Conservation (phyloP, 2,797 vertebrate species). For the Pipistrellus pygmaeus region DNA sequence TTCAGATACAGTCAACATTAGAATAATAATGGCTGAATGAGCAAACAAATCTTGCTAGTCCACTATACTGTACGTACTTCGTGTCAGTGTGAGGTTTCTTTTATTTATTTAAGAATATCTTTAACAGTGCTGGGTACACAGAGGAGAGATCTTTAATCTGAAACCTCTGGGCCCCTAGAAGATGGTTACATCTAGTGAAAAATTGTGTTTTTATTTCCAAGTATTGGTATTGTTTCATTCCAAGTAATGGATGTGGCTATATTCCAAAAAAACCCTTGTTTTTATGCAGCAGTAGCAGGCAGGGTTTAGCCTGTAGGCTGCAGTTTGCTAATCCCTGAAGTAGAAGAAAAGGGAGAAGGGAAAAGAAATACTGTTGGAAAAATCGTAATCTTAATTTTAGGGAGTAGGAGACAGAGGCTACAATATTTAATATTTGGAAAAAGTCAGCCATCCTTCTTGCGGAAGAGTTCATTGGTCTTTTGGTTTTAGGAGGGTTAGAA, state of each 20-base stretch:
- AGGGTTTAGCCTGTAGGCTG: neutral
- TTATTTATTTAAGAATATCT: neutral
- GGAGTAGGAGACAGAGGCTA: neutral
- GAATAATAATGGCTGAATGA: conserved; percentile 21
- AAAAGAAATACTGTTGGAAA: neutral
- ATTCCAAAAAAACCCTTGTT: neutral
- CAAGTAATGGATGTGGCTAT: neutral
- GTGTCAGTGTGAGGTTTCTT: neutral
- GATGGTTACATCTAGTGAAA: neutral
- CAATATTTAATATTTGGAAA: neutral
- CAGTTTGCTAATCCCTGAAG: neutral
- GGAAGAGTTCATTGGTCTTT: neutral
- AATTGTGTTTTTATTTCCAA: neutral
- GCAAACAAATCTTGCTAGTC: neutral
- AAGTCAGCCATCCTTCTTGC: neutral
- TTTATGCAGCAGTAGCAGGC: neutral
- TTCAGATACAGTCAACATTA: neutral
- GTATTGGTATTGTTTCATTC: neutral
- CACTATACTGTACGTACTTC: neutral
- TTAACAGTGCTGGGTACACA: neutral
- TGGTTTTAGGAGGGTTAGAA: neutral
- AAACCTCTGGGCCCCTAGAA: neutral
- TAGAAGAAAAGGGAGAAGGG: neutral
- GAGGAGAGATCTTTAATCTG: neutral
- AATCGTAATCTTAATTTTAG: neutral